Evolutionary conservation across 1,140 invertebrate species (phyloP), one percentile per base, ranked within the genome.

Genomic region (Anastrepha ludens): DNA sequence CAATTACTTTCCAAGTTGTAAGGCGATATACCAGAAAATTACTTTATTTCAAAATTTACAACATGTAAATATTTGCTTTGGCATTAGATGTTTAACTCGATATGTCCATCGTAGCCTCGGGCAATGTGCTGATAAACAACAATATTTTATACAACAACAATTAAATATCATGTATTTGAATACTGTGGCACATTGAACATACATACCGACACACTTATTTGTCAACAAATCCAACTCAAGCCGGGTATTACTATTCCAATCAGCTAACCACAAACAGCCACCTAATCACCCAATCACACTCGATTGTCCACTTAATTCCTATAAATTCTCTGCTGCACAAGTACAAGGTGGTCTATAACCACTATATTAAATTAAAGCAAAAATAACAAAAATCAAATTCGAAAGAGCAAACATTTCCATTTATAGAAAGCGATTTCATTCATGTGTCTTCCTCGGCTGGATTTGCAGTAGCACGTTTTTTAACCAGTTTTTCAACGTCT

Each of bases 1-100:
- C 39, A 86, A 50, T 86, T 86, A n/a, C 7, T 64, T 20, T 39
- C 29, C 65, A 0, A 67, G 39, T 39, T 67, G 20, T 11, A 13
- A 67, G 65, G 65, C 29, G 29, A 67, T 41, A 39, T 15, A 0
- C 29, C 65, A 20, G 65, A 74, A 29, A 74, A 74, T 74, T 13
- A 74, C 70, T 74, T 74, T 74, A 74, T 47, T 74, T n/a, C 70
- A 74, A 50, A 47, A 74, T 74, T 74, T 74, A 20, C 70, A 74
- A 47, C 13, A 7, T n/a, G n/a, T 15, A 74, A 74, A 74, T 74
- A 47, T 74, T 74, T 17, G n/a, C 70, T 74, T 47, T 50, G 70
- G 44, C 39, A 44, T 47, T 74, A 47, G 44, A 47, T 8, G 15
- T 41, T 74, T 15, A 74, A 29, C 29, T 29, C 29, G 29, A 29